Evolutionary conservation across 2,113 vertebrate species (phyloP), one percentile per base, ranked within the genome.

Genomic region (Perca fluviatilis): DNA sequence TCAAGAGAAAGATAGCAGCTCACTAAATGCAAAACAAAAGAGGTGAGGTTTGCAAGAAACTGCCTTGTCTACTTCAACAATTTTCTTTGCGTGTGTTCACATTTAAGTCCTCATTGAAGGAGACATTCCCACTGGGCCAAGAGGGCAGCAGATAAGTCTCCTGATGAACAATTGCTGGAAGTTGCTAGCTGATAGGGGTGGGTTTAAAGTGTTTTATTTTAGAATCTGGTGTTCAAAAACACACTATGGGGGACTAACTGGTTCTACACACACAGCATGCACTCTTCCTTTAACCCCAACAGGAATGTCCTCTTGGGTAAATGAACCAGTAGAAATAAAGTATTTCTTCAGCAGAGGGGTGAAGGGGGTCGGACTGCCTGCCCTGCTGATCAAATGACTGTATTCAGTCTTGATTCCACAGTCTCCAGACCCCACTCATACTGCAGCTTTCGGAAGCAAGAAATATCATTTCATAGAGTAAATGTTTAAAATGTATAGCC

Each of bases 111-210:
- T 88, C 51, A 84, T 82, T 71, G 54, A 81, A 61, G 77, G 69
- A 90, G 57, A 84, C 86, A 84, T 86, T 90, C 90, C 86, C 73
- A 53, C 49, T 78, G 63, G 90, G 77, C 64, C 88, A 85, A 57
- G 79, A 87, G 76, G 79, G 84, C 73, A 91, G 77, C 86, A 93
- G 93, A 94, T 94, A 92, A 91, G 92, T 92, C 83, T 92, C 72
- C 47, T 50, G 86, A 82, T 64, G 67, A 95, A 96, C 94, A 95
- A 96, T 95, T 94, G 89, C 90, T 94, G 94, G 95, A 96, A 96
- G 91, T 92, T 66, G 12, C 86, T 80, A 46, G 72, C 88, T 79
- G 85, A 93, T 82, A 90, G 85, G 83, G 88, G 69, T 88, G 89
- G 86, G 79, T 73, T 93, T 92, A 86, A 91, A 92, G 90, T 85